These are phyloP conservation scores for Eublepharis macularius DNA, from an alignment of 2,113 vertebrate genomes.

Conservation along the genomic window DNA sequence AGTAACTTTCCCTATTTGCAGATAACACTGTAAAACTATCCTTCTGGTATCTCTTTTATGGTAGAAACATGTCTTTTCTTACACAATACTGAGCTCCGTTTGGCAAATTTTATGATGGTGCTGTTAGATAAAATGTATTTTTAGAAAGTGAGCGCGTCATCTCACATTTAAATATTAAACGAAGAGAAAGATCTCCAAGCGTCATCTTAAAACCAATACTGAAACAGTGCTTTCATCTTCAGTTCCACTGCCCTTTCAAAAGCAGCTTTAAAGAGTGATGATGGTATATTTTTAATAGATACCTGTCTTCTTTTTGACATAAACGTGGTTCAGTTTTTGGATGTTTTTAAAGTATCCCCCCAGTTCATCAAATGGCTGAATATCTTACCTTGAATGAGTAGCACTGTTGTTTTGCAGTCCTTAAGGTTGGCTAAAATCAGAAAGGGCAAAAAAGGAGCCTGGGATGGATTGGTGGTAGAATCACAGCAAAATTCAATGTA, in stretches of 20 bases:
- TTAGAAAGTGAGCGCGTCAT: constrained; percentile 18
- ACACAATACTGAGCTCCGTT: constrained; percentile 47
- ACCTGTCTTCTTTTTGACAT: constrained; percentile 35
- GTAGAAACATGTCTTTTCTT: constrained; percentile 38
- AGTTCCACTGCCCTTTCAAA: constrained; percentile 32
- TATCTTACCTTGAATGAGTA: constrained; percentile 67
- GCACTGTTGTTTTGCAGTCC: constrained; percentile 61
- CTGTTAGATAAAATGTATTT: constrained; percentile 49
- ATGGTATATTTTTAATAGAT: constrained; percentile 37
- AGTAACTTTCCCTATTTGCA: too few species aligned
- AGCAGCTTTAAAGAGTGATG: constrained; percentile 49
- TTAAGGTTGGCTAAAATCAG: constrained; percentile 59
- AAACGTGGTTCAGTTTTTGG: constrained; percentile 44
- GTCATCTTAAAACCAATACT: constrained; percentile 6
- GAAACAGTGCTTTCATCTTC: constrained; percentile 19
- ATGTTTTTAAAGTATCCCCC: constrained; percentile 46
- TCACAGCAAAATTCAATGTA: constrained; percentile 79
- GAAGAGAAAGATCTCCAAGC: constrained; percentile 26
- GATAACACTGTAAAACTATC: background rate
- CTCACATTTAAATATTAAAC: constrained; percentile 33
- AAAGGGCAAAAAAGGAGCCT: constrained; percentile 56
- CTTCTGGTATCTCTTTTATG: background rate
- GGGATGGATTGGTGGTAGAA: constrained; percentile 15
- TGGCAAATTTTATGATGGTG: constrained; percentile 47
- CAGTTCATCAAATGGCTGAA: constrained; percentile 53